Base-by-base conservation (phyloP, 1,140 invertebrate species). In the Coenobita brevimanus region DNA sequence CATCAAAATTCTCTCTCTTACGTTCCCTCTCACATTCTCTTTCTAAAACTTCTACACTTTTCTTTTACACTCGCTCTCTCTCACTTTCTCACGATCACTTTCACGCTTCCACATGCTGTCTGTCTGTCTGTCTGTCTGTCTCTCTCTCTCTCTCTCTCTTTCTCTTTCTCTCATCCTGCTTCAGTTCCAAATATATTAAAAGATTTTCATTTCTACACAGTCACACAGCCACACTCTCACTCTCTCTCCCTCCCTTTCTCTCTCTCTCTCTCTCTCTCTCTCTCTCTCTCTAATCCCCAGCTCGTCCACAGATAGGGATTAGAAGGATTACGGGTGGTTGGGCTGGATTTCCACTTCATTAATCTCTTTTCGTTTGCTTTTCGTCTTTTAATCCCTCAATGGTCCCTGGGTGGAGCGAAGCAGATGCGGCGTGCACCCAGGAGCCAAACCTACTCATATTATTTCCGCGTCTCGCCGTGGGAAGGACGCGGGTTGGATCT, bases 21-120 rank as follows among this genome's bases (percentile, higher is more conserved):
- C 62, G 27, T 33, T 67, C 62, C 36, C 62, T 67, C 62, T n/a
- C 62, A 30, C n/a, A 15, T 8, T 67, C 62, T 10, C 62, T 67
- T 33, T 67, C 62, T n/a, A n/a, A n/a, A n/a, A n/a, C n/a, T n/a
- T n/a, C n/a, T n/a, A n/a, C n/a, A n/a, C n/a, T n/a, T n/a, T n/a
- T n/a, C n/a, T n/a, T n/a, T n/a, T n/a, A n/a, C 62, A 30, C 62
- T 67, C 62, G 4, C 62, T 67, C 62, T 67, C 62, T 67, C 62
- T 67, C 62, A 13, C 62, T 67, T 10, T 24, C 62, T n/a, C 36
- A 30, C 67, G 36, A 38, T 30, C 67, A 38, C 24, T 15, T 8
- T 38, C 24, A 71, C 36, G 41, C 36, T 30, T 71, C 41, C 36
- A 71, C 41, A 30, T 38, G 41, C 67, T 38, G 27, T 30, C 62